These are phyloP conservation scores for Amphiduros pacificus DNA, from an alignment of 2,888 invertebrate species.

Conservation along the genomic window DNA sequence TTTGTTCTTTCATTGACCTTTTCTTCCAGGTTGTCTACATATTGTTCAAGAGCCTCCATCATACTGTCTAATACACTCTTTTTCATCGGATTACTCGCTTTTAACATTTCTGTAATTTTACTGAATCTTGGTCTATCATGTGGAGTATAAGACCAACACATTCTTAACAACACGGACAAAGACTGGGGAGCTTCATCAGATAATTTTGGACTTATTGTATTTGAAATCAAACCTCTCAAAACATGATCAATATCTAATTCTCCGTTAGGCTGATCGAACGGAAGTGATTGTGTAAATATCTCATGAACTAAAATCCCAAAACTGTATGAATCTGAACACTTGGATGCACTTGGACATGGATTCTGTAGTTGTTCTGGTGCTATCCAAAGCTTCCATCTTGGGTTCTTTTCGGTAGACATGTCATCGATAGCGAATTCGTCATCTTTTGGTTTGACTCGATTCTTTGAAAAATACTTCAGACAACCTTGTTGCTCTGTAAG, in stretches of 20 bases:
- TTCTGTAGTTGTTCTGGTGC: no score
- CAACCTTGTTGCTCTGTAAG: no score
- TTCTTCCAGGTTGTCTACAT: conserved; percentile 44
- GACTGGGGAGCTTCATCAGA: conserved; percentile 21
- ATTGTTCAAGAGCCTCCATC: conserved; percentile 53
- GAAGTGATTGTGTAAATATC: conserved; percentile 44
- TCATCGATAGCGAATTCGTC: no score
- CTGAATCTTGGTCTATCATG: conserved; percentile 39
- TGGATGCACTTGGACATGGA: no score
- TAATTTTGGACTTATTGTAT: conserved; percentile 22
- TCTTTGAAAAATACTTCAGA: no score
- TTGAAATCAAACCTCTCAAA: no score
- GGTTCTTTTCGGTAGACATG: no score
- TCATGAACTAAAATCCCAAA: conserved; percentile 42
- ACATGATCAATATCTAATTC: no score
- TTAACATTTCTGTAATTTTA: conserved; percentile 30
- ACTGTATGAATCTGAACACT: conserved; percentile 35
- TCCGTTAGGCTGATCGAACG: conserved; percentile 35
- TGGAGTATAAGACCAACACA: conserved; percentile 40
- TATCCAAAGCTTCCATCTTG: no score
- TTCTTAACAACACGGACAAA: conserved; percentile 39
- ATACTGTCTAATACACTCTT: conserved; percentile 53
- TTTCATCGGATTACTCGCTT: conserved; percentile 35
- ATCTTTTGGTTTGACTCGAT: no score
- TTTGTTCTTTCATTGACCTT: conserved; percentile 40